Percentiles rank a stretch among this genome's conserved stretches.
phyloP scores from a whole-genome alignment of 2,797 vertebrate genomes.

The Sorex maritimensis region DNA sequence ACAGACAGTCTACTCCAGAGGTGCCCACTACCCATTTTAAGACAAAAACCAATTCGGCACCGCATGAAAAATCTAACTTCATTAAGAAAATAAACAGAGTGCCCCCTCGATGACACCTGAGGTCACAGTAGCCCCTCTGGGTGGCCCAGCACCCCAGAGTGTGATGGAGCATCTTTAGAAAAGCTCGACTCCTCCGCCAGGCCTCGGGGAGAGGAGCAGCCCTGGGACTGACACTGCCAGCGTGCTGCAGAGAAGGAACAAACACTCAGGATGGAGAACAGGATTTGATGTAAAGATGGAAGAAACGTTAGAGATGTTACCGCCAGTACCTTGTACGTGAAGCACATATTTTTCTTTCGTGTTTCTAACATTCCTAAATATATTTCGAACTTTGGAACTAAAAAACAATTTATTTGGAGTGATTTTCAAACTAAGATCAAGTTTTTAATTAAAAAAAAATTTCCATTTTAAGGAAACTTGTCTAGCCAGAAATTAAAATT shows the following conservation, averaged over 20 bases:
- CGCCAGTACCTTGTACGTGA: too few relatives aligned
- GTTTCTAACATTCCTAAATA: conserved; percentile 47
- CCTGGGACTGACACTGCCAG: neutral
- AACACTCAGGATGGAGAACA: neutral
- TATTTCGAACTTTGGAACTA: conserved; percentile 40
- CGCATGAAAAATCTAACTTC: too few relatives aligned
- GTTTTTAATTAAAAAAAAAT: neutral
- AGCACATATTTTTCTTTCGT: too few relatives aligned
- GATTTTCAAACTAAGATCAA: neutral
- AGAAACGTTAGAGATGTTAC: neutral
- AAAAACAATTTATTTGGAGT: neutral
- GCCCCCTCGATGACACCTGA: too few relatives aligned
- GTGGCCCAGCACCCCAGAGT: too few relatives aligned
- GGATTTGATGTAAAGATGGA: conserved; percentile 12
- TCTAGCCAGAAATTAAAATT: conserved; percentile 24
- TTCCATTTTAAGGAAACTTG: conserved; percentile 18
- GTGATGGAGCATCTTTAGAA: too few relatives aligned
- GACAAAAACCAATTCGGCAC: too few relatives aligned
- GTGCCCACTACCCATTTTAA: too few relatives aligned
- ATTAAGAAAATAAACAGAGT: too few relatives aligned
- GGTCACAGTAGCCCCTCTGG: too few relatives aligned
- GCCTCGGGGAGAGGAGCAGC: neutral
- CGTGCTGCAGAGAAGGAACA: conserved; percentile 17
- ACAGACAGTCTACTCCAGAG: neutral
- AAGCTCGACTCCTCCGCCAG: neutral